Evolutionary conservation across 1,140 invertebrate genomes (phyloP).

Genomic region (Microplitis mediator): DNA sequence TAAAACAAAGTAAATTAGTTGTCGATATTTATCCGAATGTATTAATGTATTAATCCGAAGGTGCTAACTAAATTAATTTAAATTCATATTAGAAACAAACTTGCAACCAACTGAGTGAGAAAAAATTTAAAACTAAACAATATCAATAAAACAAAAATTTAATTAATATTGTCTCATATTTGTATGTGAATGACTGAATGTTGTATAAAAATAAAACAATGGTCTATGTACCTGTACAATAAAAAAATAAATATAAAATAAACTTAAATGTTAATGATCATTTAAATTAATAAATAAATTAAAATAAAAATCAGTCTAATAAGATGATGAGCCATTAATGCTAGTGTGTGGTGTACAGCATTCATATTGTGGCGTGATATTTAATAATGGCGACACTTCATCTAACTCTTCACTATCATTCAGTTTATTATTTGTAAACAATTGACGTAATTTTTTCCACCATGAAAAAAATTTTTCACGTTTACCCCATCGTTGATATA

Average conservation of each 20-base stretch:
- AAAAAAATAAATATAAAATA: not conserved
- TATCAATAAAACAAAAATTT: not conserved
- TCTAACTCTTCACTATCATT: constrained; percentile 36
- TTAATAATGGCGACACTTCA: constrained; percentile 53
- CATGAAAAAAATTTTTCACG: constrained; percentile 51
- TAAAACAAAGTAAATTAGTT: not conserved
- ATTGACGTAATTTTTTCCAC: constrained; percentile 44
- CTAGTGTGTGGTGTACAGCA: constrained; percentile 48
- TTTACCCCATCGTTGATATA: constrained; percentile 74
- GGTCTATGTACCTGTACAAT: constrained; percentile 11
- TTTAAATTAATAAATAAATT: not conserved
- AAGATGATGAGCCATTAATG: constrained; percentile 58
- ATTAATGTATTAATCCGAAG: not conserved
- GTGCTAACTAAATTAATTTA: not conserved
- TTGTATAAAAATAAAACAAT: constrained; percentile 1
- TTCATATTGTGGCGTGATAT: constrained; percentile 37
- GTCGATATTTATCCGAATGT: too few relatives aligned
- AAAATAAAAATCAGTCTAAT: constrained; percentile 12
- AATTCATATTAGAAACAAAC: not conserved
- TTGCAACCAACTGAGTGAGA: not conserved
- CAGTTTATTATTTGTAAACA: not conserved
- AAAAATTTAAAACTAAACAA: not conserved
- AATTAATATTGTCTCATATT: not conserved
- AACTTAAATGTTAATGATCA: not conserved
- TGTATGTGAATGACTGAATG: not conserved